Evolutionary conservation across 2,797 vertebrate species (phyloP).

Genomic region (Huso huso): DNA sequence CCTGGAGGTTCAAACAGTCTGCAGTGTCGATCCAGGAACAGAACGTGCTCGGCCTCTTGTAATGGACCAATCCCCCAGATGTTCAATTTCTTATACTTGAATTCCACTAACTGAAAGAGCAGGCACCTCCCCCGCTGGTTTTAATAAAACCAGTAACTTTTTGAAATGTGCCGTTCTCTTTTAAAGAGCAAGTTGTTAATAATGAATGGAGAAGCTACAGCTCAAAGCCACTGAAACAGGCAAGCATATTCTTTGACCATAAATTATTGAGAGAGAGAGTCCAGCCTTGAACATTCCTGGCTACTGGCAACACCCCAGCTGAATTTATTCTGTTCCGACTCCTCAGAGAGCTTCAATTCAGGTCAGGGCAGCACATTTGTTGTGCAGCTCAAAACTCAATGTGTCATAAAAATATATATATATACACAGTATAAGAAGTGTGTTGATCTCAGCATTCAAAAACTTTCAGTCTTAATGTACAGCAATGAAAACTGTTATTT

Average conservation of each 20-base stretch:
- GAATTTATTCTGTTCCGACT: conserved; percentile 39
- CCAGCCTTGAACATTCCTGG: conserved; percentile 33
- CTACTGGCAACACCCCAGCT: conserved; percentile 56
- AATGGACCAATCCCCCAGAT: too few species aligned
- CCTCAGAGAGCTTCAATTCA: conserved; percentile 75
- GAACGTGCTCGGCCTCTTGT: too few species aligned
- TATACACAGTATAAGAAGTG: conserved; percentile 50
- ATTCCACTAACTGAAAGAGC: too few species aligned
- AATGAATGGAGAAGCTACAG: conserved; percentile 50
- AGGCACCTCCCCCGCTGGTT: too few species aligned
- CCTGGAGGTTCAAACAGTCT: too few species aligned
- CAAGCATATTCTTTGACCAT: conserved; percentile 39
- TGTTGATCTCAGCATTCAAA: conserved; percentile 89
- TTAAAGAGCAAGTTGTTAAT: too few species aligned
- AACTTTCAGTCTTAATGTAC: conserved; percentile 99
- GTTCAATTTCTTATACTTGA: too few species aligned
- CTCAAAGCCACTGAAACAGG: conserved; percentile 44
- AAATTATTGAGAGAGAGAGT: conserved; percentile 6
- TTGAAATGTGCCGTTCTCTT: too few species aligned
- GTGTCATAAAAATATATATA: conserved; percentile 76
- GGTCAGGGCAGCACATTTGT: conserved; percentile 66
- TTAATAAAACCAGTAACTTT: too few species aligned
- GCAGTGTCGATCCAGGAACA: too few species aligned
- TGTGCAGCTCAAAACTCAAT: conserved; percentile 69
- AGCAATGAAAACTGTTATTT: conserved; percentile 97